These are phyloP conservation scores for Agonopterix subpropinquella DNA, from an alignment of 2,888 invertebrate species.

Conservation along the genomic window DNA sequence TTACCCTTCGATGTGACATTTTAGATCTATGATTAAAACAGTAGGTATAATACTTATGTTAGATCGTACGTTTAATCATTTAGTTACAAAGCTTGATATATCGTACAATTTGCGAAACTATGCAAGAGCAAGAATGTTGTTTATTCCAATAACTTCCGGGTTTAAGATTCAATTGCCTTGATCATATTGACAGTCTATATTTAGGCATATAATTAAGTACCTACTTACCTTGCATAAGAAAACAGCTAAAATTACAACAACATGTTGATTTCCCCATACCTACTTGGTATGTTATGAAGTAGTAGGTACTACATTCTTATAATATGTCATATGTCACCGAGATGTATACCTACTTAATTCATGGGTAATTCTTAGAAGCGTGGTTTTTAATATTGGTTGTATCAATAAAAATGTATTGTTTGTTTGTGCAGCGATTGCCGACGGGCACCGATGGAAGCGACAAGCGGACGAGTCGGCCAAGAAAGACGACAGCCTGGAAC, in stretches of 20 bases:
- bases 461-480: slow-evolving; percentile 81
- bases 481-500: slow-evolving; percentile 92
- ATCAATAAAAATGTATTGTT: slow-evolving; percentile 2
- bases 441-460: slow-evolving; percentile 77
- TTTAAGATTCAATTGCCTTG: slow-evolving; percentile 3
- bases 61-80: slow-evolving; percentile 7
- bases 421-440: slow-evolving; percentile 53
- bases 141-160: background rate
- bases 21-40: slow-evolving; percentile 35
- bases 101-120: too few relatives aligned
- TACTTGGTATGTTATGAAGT: background rate
- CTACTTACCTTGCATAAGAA: too few relatives aligned
- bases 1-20: slow-evolving; percentile 56
- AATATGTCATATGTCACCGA: background rate
- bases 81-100: slow-evolving; percentile 5
- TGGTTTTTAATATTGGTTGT: background rate
- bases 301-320: background rate
- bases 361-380: background rate
- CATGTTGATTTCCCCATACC: too few relatives aligned
- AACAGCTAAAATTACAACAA: too few relatives aligned
- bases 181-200: background rate
- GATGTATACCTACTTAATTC: too few relatives aligned
- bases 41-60: background rate
- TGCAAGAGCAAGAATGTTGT: too few relatives aligned
- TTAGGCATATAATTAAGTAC: too few relatives aligned